Evolutionary conservation across 2,797 vertebrate species (phyloP), one percentile per base, ranked within the genome.

Genomic region (Micrastur ruficollis): DNA sequence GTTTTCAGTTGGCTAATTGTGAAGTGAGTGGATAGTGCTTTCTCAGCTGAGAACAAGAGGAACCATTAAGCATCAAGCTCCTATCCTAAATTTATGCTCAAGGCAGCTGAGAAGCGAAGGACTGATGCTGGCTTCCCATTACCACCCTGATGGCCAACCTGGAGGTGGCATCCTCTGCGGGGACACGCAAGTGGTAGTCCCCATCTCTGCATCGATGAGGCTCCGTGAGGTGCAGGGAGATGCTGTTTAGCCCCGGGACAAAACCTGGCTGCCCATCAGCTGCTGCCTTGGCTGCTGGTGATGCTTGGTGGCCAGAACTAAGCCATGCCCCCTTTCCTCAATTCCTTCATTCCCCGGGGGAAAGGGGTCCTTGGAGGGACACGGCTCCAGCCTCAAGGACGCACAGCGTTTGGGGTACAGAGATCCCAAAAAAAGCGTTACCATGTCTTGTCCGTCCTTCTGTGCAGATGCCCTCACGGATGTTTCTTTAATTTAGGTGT

Each of bases 41-140:
- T 85, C 89, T 91, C 83, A 87, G 67, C 71, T 74, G 84, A 94
- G 89, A 89, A 87, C 40, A 89, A 79, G 44, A 90, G 67, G 74
- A 73, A 72, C 38, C 67, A 76, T 85, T 91, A 80, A 93, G 71
- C 84, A 74, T 92, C 89, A 50, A 92, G 44, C 53, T 81, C 92
- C 72, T 71, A 79, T 66, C 68, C 91, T 85, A 81, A 81, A 89
- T 82, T 91, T 59, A 63, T 4, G 16, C 49, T 56, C 32, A 29
- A 86, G 84, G 34, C 71, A 93, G 91, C 50, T 71, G 63, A 82
- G 59, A 50, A 92, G 81, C 31, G 27, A 44, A 82, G 34, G 56
- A 53, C 27, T 20, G 25, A 62, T 38, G 19, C 46, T 68, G 53
- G 55, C n/a, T 89, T 70, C 74, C 78, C 11, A 0, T 26, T 14